A percentile compares a stretch with the other conserved stretches of the same genome.
These are phyloP conservation scores for Drosophila histrio DNA, from an alignment of 2,888 invertebrate species.

Conservation along the genomic window DNA sequence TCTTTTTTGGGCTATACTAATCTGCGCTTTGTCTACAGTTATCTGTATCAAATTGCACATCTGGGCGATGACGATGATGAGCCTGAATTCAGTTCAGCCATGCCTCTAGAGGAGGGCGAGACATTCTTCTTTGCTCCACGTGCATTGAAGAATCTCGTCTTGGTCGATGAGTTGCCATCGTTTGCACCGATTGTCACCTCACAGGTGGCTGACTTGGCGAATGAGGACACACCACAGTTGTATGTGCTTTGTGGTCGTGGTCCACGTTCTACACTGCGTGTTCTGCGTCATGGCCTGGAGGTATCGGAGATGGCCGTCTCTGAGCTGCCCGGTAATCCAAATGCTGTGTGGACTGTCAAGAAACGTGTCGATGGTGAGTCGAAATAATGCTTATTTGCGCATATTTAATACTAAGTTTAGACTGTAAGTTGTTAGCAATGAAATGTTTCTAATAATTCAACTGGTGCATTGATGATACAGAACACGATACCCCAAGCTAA, in stretches of 20 bases:
- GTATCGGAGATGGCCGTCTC: slow-evolving; percentile 99
- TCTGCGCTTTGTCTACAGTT: slow-evolving; percentile 86
- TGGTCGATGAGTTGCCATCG: slow-evolving; percentile 98
- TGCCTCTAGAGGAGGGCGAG: slow-evolving; percentile 99
- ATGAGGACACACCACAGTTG: slow-evolving; percentile 99
- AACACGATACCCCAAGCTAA: slow-evolving; percentile 45
- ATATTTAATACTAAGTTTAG: slow-evolving; percentile 42
- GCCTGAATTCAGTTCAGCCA: slow-evolving; percentile 98
- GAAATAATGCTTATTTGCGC: slow-evolving; percentile 10
- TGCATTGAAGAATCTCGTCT: slow-evolving; percentile 95
- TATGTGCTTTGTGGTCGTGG: slow-evolving; percentile 98
- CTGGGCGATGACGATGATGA: slow-evolving; percentile 99
- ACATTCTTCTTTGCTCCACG: slow-evolving; percentile 99
- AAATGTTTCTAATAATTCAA: slow-evolving; percentile 66
- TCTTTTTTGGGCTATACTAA: neutral
- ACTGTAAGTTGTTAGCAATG: slow-evolving; percentile 45
- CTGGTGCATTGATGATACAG: slow-evolving; percentile 76
- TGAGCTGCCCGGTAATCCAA: slow-evolving; percentile 99
- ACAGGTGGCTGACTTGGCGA: slow-evolving; percentile 96
- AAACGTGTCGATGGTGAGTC: slow-evolving; percentile 96
- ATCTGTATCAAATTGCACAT: slow-evolving; percentile 99
- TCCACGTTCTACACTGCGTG: slow-evolving; percentile 95
- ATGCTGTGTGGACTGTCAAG: slow-evolving; percentile 99
- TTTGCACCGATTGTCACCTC: slow-evolving; percentile 94
- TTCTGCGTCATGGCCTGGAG: slow-evolving; percentile 98